Conservation (phyloP, 1,140 invertebrate genomes). For the Cecropterus lyciades region DNA sequence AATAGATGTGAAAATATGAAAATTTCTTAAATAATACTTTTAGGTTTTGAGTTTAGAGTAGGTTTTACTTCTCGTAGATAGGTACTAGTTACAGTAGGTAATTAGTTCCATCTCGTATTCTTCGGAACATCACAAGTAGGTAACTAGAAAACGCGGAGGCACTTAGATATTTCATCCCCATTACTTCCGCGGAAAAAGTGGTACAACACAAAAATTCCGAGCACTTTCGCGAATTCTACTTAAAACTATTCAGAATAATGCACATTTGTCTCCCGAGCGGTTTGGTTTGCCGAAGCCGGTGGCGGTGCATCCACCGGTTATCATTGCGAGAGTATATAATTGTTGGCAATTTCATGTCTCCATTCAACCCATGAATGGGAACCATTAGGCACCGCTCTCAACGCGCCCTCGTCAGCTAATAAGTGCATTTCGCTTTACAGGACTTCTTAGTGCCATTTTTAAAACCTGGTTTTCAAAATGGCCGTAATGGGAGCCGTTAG, state of each 20-base stretch:
- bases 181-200: slow-evolving; percentile 34
- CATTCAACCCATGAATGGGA: slow-evolving; percentile 77
- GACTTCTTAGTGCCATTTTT: slow-evolving; percentile 78
- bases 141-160: slow-evolving; percentile 26
- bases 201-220: slow-evolving; percentile 31
- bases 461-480: slow-evolving; percentile 68
- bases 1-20: too few relatives aligned
- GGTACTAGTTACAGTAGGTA: too few relatives aligned
- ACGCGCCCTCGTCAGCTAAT: slow-evolving; percentile 74
- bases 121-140: slow-evolving; percentile 7
- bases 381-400: slow-evolving; percentile 77
- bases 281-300: slow-evolving; percentile 67
- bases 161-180: slow-evolving; percentile 26
- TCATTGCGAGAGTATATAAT: slow-evolving; percentile 82
- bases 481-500: slow-evolving; percentile 52
- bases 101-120: too few relatives aligned
- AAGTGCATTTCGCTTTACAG: slow-evolving; percentile 80
- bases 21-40: too few relatives aligned
- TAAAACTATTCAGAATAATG: slow-evolving; percentile 34
- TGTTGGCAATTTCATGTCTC: slow-evolving; percentile 80
- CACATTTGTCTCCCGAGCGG: slow-evolving; percentile 42
- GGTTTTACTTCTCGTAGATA: too few relatives aligned
- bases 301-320: slow-evolving; percentile 72
- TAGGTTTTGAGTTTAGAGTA: too few relatives aligned
- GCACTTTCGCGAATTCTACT: slow-evolving; percentile 29